Base-by-base conservation (phyloP, 2,888 invertebrate genomes). In the Anodontia alba region DNA sequence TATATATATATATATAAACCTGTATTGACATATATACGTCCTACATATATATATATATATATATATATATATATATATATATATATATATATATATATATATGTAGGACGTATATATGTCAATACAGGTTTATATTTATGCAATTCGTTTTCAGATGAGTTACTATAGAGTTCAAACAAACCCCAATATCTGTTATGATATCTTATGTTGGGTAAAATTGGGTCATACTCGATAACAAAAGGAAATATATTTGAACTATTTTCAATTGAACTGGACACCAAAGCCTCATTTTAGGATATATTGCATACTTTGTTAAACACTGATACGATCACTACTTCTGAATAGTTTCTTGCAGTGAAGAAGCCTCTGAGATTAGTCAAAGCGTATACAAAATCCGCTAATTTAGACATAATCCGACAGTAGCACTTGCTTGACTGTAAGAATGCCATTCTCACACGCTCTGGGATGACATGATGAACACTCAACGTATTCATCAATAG, bases 371-470 rank as follows among this genome's bases (percentile, higher is more conserved):
- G 46, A 0, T 51, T 29, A 10, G 1, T 31, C 2, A 75, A 8
- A n/a, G 79, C 74, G n/a, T 67, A 10, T 23, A 38, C 1, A 33
- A 80, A 72, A 20, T 43, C 20, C 36, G 54, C 72, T 33, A 76
- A 68, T 26, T 73, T 29, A 0, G 80, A 80, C 23, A 73, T 76
- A 12, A 76, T 73, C 3, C 76, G 66, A 20, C 75, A 23, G 43
- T 75, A 74, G 8, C 78, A 57, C 70, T 79, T 17, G 78, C 62
- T 43, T 79, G 78, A 36, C 74, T 79, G 29, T 66, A 73, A 31
- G 78, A 26, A 78, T 74, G 1, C 67, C 67, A 23, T 75, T 46
- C 29, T 75, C 71, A 31, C 73, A 73, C 36, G 12, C 15, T n/a
- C n/a, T n/a, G n/a, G n/a, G n/a, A n/a, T n/a, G n/a, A n/a, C n/a